A percentile compares a stretch with the other conserved stretches of the same genome.
Evolutionary conservation across 2,797 vertebrate genomes (phyloP).

Genomic region (Gymnocypris eckloni): DNA sequence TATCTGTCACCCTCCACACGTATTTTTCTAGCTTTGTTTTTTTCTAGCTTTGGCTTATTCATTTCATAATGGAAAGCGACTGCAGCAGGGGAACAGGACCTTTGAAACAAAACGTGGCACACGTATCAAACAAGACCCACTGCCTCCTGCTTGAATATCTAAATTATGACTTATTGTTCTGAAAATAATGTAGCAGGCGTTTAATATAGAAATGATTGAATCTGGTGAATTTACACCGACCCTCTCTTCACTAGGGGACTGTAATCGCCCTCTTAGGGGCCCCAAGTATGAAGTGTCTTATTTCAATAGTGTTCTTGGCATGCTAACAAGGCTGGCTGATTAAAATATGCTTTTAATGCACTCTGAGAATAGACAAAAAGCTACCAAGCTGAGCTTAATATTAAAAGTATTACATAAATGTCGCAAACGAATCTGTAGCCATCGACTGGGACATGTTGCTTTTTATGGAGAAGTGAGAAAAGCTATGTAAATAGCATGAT

Average conservation of each 20-base stretch:
- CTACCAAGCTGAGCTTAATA: conserved; percentile 58
- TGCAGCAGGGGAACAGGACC: conserved; percentile 60
- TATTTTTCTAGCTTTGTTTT: conserved; percentile 51
- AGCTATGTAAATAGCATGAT: conserved; percentile 1
- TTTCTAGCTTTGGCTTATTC: conserved; percentile 67
- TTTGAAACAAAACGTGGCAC: conserved; percentile 68
- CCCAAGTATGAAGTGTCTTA: conserved; percentile 67
- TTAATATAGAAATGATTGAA: conserved; percentile 76
- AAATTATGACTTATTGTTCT: conserved; percentile 76
- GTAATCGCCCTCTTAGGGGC: conserved; percentile 64
- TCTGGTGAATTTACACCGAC: conserved; percentile 67
- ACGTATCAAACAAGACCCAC: conserved; percentile 65
- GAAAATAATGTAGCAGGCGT: conserved; percentile 71
- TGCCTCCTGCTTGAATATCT: conserved; percentile 60
- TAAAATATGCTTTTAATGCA: conserved; percentile 69
- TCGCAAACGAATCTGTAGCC: conserved; percentile 62
- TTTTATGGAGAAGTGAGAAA: conserved; percentile 33
- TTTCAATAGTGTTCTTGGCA: conserved; percentile 69
- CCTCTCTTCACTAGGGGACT: conserved; percentile 66
- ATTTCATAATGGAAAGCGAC: conserved; percentile 70
- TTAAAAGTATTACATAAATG: conserved; percentile 58
- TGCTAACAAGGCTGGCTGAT: conserved; percentile 69
- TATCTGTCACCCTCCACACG: conserved; percentile 59
- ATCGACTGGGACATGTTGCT: conserved; percentile 42
- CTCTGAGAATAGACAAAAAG: conserved; percentile 53